phyloP scores from a whole-genome alignment of 2,113 vertebrate species.

The Halcyon senegalensis region DNA sequence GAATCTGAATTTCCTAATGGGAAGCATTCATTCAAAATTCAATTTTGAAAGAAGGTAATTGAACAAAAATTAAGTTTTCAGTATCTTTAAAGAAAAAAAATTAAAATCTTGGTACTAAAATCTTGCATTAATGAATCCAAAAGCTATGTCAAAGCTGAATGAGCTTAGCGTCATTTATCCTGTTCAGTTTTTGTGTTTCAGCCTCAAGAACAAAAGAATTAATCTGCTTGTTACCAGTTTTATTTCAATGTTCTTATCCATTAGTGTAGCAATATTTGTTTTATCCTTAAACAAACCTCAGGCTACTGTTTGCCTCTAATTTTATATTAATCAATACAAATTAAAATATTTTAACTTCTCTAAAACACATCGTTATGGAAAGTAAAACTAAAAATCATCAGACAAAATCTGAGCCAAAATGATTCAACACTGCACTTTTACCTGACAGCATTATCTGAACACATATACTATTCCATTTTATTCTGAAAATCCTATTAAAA shows the following conservation, averaged over 20 bases:
- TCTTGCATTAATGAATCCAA: neutral
- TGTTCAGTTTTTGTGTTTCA: neutral
- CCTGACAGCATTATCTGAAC: neutral
- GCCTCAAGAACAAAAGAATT: neutral
- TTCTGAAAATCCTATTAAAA: slow-evolving; percentile 17
- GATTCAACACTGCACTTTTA: neutral
- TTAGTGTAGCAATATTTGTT: neutral
- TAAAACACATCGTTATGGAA: neutral
- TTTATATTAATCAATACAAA: neutral
- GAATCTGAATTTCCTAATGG: neutral
- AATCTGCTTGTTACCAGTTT: neutral
- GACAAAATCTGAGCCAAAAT: neutral
- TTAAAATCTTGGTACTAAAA: neutral
- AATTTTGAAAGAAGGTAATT: neutral
- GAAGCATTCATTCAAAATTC: neutral
- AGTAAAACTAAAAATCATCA: neutral
- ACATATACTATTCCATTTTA: neutral
- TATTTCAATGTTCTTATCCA: neutral
- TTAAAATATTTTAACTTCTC: neutral
- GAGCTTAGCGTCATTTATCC: neutral
- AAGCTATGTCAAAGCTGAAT: neutral
- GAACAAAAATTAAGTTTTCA: neutral
- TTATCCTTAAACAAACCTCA: neutral
- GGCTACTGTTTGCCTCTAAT: neutral
- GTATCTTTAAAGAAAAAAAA: neutral